These are phyloP conservation scores for Typhlichthys subterraneus DNA, from an alignment of 2,797 vertebrate species.

Conservation along the genomic window DNA sequence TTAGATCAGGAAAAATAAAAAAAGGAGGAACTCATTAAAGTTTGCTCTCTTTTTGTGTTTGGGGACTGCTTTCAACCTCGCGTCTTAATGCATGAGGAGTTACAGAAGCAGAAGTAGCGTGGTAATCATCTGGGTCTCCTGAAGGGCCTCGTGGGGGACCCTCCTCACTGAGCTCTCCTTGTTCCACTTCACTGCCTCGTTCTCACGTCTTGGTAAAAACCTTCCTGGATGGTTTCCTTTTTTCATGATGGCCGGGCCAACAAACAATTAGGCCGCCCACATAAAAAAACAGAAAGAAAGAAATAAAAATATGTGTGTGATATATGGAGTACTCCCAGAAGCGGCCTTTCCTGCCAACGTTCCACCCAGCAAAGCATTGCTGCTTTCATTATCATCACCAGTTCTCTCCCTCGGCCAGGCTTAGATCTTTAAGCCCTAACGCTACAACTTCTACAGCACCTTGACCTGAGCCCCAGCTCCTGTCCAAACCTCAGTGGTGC, in stretches of 20 bases:
- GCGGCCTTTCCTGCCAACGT: constrained; percentile 48
- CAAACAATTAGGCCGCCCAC: constrained; percentile 74
- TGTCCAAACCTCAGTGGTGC: constrained; percentile 60
- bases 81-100: constrained; percentile 76
- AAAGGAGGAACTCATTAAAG: constrained; percentile 76
- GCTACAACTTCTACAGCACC: constrained; percentile 61
- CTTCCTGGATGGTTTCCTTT: constrained; percentile 64
- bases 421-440: constrained; percentile 61
- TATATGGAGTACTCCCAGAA: constrained; percentile 43
- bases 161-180: constrained; percentile 61
- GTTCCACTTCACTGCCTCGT: constrained; percentile 55
- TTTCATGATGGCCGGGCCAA: constrained; percentile 75
- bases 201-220: constrained; percentile 69
- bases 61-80: constrained; percentile 76
- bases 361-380: constrained; percentile 40
- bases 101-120: constrained; percentile 65
- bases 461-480: constrained; percentile 56
- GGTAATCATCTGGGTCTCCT: constrained; percentile 71
- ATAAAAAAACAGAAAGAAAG: constrained; percentile 68
- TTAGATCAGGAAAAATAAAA: constrained; percentile 77
- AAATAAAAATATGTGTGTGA: constrained; percentile 28
- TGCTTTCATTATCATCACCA: constrained; percentile 52
- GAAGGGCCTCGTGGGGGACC: constrained; percentile 62
- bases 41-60: constrained; percentile 78
- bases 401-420: constrained; percentile 36